phyloP scores from a whole-genome alignment of 2,113 vertebrate genomes.

The Eolophus roseicapilla region DNA sequence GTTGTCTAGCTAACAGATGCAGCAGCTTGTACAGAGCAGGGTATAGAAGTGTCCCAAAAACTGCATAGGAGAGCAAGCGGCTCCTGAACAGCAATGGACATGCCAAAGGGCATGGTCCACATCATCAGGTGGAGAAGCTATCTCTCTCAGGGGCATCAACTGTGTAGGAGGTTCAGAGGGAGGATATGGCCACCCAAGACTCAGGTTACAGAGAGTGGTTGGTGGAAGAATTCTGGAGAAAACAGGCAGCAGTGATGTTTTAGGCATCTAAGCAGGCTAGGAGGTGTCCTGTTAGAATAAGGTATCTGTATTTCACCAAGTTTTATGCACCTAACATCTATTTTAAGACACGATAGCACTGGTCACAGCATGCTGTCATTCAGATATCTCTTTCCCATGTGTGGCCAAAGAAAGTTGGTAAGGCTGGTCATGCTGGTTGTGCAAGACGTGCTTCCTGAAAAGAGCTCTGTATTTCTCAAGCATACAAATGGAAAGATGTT shows the following conservation, averaged over 20 bases:
- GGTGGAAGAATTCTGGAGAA: background rate
- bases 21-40: background rate
- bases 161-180: background rate
- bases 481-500: background rate
- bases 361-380: background rate
- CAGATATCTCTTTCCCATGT: background rate
- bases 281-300: background rate
- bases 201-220: background rate
- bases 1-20: background rate
- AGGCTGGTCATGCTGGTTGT: fast-evolving
- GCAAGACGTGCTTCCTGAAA: background rate
- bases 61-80: background rate
- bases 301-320: background rate
- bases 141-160: background rate
- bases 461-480: background rate
- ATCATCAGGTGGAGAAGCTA: background rate
- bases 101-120: background rate
- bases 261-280: background rate
- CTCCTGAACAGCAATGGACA: background rate
- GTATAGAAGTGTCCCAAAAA: background rate
- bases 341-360: background rate
- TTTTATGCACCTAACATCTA: background rate
- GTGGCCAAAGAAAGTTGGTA: background rate
- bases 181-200: background rate
- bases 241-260: background rate